Conservation (phyloP, 2,797 vertebrate species). For the Pterois miles region DNA sequence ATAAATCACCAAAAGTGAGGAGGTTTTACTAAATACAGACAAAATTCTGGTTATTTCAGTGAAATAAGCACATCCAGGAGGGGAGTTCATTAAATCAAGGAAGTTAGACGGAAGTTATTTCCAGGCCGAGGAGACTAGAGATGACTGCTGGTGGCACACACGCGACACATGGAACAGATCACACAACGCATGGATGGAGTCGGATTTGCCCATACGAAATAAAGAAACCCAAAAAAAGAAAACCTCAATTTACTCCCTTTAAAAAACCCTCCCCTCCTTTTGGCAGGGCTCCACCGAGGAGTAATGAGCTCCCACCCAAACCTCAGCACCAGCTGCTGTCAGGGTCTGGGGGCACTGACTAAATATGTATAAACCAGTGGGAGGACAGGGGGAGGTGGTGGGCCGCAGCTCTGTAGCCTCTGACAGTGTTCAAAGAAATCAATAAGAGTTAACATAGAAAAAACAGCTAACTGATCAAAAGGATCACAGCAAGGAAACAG, state of each 20-base stretch:
- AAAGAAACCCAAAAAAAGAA: constrained; percentile 79
- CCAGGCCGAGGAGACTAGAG: constrained; percentile 46
- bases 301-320: constrained; percentile 82
- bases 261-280: constrained; percentile 73
- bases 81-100: constrained; percentile 55
- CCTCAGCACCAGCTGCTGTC: constrained; percentile 81
- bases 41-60: constrained; percentile 22
- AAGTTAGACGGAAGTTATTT: constrained; percentile 66
- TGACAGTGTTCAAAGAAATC: constrained; percentile 36
- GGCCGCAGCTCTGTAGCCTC: constrained; percentile 25
- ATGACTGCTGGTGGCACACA: constrained; percentile 71
- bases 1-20: neutral
- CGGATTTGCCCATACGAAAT: constrained; percentile 77
- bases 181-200: constrained; percentile 68
- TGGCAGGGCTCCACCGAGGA: constrained; percentile 73
- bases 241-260: constrained; percentile 80
- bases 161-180: constrained; percentile 81
- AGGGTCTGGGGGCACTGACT: constrained; percentile 76
- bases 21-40: neutral
- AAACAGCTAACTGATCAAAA: constrained; percentile 28
- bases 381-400: constrained; percentile 40
- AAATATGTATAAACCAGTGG: constrained; percentile 61
- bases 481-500: constrained; percentile 13
- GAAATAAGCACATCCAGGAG: constrained; percentile 24
- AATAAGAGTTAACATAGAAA: constrained; percentile 31